Conservation (phyloP, 1,140 invertebrate genomes). For the Wiebesia pumilae region DNA sequence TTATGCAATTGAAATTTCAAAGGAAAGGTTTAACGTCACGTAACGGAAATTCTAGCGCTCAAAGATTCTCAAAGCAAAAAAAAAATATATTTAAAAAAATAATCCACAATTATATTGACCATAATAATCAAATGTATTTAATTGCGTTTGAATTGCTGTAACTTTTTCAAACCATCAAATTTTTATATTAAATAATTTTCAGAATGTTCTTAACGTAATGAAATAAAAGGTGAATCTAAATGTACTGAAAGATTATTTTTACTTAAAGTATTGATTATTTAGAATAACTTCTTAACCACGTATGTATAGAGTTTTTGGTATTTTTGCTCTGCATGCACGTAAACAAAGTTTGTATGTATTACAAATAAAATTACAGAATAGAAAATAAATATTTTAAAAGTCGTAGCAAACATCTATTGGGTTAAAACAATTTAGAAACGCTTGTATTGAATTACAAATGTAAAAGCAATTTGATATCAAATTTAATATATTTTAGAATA, state of each 20-base stretch:
- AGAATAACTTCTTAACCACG: background rate
- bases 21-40: background rate
- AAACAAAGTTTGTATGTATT: background rate
- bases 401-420: background rate
- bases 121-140: background rate
- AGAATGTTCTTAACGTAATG: background rate
- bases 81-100: background rate
- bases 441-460: background rate
- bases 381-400: background rate
- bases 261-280: background rate
- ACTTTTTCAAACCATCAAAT: background rate
- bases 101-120: background rate
- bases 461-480: background rate
- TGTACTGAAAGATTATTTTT: background rate
- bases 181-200: background rate
- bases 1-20: background rate
- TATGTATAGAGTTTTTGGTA: background rate
- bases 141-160: background rate
- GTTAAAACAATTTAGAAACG: background rate
- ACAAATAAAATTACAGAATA: background rate
- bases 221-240: background rate
- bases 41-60: background rate
- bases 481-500: background rate
- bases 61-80: background rate
- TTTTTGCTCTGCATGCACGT: background rate